phyloP scores from a whole-genome alignment of 2,888 invertebrate genomes.

The Saturnia japonica region DNA sequence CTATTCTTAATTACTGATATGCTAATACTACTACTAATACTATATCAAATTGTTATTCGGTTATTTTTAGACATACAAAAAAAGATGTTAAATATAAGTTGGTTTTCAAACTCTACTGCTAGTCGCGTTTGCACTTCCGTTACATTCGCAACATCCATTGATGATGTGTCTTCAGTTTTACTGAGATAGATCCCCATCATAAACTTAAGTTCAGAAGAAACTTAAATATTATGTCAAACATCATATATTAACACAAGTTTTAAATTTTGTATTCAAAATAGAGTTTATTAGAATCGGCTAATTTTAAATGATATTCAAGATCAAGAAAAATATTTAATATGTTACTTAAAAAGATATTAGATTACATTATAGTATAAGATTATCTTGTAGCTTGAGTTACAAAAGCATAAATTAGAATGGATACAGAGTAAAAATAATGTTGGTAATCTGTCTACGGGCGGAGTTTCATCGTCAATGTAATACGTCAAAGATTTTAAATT shows the following conservation, averaged over 20 bases:
- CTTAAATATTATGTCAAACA: too few species aligned
- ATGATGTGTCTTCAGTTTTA: too few species aligned
- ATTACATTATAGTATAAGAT: neutral
- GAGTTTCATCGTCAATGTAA: conserved; percentile 47
- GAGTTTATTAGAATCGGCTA: neutral
- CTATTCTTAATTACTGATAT: too few species aligned
- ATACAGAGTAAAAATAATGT: conserved; percentile 52
- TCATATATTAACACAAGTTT: neutral
- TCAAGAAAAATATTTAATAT: neutral
- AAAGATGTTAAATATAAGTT: too few species aligned
- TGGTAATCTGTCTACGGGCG: conserved; percentile 52
- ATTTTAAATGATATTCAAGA: neutral
- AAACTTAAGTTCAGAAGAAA: too few species aligned
- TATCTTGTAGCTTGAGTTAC: conserved; percentile 1
- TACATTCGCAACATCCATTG: too few species aligned
- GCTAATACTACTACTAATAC: too few species aligned
- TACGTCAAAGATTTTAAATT: conserved; percentile 35
- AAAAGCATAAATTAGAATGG: conserved; percentile 49
- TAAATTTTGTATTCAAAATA: neutral
- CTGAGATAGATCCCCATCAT: too few species aligned
- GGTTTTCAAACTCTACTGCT: too few species aligned
- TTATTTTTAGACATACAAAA: too few species aligned
- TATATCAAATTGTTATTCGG: too few species aligned
- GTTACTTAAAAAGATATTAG: neutral
- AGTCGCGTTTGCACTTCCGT: too few species aligned